Conservation (phyloP, 1,140 invertebrate genomes). For the Anadara kagoshimensis region DNA sequence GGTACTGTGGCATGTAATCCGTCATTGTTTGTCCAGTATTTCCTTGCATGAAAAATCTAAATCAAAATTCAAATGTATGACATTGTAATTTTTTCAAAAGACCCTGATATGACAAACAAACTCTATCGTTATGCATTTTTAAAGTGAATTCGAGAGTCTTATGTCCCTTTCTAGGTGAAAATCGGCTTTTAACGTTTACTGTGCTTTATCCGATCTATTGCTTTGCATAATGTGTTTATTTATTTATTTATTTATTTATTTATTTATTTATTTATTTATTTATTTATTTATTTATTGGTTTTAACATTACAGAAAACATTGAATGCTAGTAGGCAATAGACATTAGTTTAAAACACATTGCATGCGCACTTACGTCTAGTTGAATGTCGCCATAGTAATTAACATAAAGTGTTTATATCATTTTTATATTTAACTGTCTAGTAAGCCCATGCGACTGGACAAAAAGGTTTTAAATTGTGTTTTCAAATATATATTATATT, state of each 20-base stretch:
- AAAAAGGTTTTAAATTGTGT: too few species aligned
- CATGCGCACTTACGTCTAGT: too few species aligned
- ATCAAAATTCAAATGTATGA: neutral
- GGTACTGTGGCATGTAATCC: conserved; percentile 16
- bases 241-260: too few species aligned
- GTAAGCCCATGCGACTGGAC: too few species aligned
- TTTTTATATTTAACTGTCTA: too few species aligned
- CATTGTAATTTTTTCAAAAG: neutral
- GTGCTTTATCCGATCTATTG: neutral
- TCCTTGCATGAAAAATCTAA: neutral
- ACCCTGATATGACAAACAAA: neutral
- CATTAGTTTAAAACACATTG: too few species aligned
- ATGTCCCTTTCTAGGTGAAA: neutral
- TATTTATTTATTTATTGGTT: neutral
- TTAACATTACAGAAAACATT: too few species aligned
- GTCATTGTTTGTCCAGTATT: neutral
- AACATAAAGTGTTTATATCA: too few species aligned
- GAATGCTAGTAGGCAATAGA: too few species aligned
- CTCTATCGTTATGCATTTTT: too few species aligned
- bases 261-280: neutral
- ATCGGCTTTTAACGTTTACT: neutral
- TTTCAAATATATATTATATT: too few species aligned
- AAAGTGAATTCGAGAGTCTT: neutral
- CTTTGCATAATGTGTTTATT: neutral
- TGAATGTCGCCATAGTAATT: too few species aligned